These are phyloP conservation scores for Colossoma macropomum DNA, from an alignment of 2,113 vertebrate genomes.

Conservation along the genomic window DNA sequence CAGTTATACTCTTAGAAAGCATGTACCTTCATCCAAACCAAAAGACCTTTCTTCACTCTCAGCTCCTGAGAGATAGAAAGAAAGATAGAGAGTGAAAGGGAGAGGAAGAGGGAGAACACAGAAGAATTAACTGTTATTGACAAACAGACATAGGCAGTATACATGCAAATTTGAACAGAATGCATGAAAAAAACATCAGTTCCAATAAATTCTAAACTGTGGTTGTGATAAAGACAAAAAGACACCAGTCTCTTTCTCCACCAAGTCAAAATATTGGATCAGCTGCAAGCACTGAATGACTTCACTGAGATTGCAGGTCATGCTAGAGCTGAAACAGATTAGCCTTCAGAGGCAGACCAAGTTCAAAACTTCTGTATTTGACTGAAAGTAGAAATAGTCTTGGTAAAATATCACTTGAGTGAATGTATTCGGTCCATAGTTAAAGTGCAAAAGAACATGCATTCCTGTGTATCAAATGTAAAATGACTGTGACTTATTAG, in stretches of 20 bases:
- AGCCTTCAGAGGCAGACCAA: too few relatives aligned
- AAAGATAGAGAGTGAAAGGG: neutral
- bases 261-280: neutral
- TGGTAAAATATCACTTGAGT: too few relatives aligned
- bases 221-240: neutral
- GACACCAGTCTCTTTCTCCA: neutral
- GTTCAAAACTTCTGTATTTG: too few relatives aligned
- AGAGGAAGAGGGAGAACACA: too few relatives aligned
- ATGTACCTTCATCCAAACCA: conserved; percentile 7
- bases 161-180: neutral
- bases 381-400: too few relatives aligned
- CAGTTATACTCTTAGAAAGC: too few relatives aligned
- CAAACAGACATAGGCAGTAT: neutral
- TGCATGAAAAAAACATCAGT: neutral
- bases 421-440: too few relatives aligned
- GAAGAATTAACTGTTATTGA: neutral
- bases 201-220: neutral
- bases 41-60: conserved; percentile 40
- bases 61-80: conserved; percentile 25
- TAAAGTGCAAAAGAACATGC: too few relatives aligned
- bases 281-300: neutral
- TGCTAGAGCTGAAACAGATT: too few relatives aligned
- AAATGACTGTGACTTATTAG: too few relatives aligned
- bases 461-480: too few relatives aligned
- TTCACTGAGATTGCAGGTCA: too few relatives aligned